Percentiles rank a stretch among this genome's conserved stretches.
Evolutionary conservation across 2,113 vertebrate genomes (phyloP).

Genomic region (Percopsis transmontana): DNA sequence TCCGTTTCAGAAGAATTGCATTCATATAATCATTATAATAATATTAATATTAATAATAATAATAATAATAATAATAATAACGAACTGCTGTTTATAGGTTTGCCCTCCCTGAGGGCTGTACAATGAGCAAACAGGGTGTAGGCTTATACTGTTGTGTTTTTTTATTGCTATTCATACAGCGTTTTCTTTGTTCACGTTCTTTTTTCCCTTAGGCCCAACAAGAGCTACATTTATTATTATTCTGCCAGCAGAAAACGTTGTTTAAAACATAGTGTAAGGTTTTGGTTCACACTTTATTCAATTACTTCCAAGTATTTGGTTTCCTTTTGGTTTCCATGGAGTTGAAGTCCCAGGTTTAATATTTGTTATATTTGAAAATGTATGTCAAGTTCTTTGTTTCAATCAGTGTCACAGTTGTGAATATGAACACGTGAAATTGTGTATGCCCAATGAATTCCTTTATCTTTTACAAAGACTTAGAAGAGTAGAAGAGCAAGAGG

Average conservation of each 20-base stretch:
- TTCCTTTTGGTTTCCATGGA: neutral
- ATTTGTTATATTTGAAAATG: neutral
- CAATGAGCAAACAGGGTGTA: too few species aligned
- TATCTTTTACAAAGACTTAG: neutral
- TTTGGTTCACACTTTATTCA: neutral
- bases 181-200: neutral
- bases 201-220: neutral
- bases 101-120: neutral
- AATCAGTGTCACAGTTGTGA: neutral
- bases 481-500: slow-evolving; percentile 2
- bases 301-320: neutral
- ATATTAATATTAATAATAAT: too few species aligned
- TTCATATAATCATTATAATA: too few species aligned
- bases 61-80: too few species aligned
- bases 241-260: slow-evolving; percentile 3
- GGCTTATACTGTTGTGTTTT: neutral
- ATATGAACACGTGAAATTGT: neutral
- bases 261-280: too few species aligned
- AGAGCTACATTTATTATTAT: slow-evolving; percentile 4
- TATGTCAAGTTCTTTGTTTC: neutral
- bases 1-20: too few species aligned
- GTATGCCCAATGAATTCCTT: neutral
- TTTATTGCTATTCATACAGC: neutral
- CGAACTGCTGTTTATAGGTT: too few species aligned
- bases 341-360: neutral